A percentile compares a stretch with the other conserved stretches of the same genome.
These are phyloP conservation scores for Oxycera nigricornis DNA, from an alignment of 2,888 invertebrate genomes.

Conservation along the genomic window DNA sequence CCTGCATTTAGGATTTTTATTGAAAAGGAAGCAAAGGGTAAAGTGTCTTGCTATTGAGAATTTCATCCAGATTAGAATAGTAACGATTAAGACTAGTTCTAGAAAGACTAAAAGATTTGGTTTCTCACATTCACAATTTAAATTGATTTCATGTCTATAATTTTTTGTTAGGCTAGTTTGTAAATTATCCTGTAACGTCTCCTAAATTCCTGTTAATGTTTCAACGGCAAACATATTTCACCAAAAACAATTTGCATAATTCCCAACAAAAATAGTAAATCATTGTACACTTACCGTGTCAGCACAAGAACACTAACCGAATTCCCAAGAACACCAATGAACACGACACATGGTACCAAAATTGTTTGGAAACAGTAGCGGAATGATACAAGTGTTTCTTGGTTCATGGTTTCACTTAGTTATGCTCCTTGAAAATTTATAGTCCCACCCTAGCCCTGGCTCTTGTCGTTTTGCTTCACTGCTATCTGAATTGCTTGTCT, in stretches of 20 bases:
- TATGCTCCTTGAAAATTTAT: neutral
- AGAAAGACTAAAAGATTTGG: too few species aligned
- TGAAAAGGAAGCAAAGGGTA: too few species aligned
- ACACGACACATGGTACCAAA: slow-evolving; percentile 69
- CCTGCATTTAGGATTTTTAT: too few species aligned
- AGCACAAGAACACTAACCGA: slow-evolving; percentile 66
- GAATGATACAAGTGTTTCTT: slow-evolving; percentile 53
- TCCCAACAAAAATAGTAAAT: neutral
- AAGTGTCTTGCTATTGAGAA: too few species aligned
- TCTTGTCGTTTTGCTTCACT: neutral
- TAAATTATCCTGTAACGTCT: too few species aligned
- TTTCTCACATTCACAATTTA: too few species aligned
- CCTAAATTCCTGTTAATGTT: too few species aligned
- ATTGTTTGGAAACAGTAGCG: slow-evolving; percentile 69
- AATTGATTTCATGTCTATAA: too few species aligned
- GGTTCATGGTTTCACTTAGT: slow-evolving; percentile 38
- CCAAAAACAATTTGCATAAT: neutral
- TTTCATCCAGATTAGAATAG: too few species aligned
- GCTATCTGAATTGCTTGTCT: neutral
- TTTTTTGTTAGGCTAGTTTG: too few species aligned
- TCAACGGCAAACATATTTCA: neutral
- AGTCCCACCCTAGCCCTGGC: neutral
- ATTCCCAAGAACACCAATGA: slow-evolving; percentile 75
- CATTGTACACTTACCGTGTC: slow-evolving; percentile 63
- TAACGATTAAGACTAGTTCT: too few species aligned